Conservation (phyloP, 2,888 invertebrate species). For the Mayetiola destructor region DNA sequence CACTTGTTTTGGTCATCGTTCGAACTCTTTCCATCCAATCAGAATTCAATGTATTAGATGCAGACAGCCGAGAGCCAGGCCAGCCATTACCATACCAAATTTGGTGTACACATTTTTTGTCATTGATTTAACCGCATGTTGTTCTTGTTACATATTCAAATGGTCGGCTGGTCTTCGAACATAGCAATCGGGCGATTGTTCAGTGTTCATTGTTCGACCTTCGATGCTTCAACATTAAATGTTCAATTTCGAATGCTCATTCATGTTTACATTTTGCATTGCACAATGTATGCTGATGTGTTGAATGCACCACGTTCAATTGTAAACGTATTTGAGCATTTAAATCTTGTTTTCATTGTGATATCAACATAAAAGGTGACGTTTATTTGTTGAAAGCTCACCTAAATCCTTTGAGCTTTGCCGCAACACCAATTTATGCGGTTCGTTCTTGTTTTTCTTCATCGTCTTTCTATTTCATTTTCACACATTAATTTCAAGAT, state of each 20-base stretch:
- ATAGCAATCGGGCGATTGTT: background rate
- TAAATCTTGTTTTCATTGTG: background rate
- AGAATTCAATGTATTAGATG: background rate
- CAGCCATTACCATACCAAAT: too few species aligned
- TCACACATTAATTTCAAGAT: too few species aligned
- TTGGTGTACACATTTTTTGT: too few species aligned
- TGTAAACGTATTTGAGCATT: background rate
- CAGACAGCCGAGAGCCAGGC: background rate
- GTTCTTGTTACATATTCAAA: constrained; percentile 6
- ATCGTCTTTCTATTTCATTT: too few species aligned
- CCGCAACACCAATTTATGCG: constrained; percentile 18
- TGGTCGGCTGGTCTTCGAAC: background rate
- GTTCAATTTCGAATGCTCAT: too few species aligned
- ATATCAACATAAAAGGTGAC: constrained; percentile 14
- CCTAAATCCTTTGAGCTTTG: constrained; percentile 18
- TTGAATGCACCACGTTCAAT: background rate
- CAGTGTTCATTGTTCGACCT: background rate
- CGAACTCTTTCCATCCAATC: background rate
- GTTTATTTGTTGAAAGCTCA: constrained; percentile 18
- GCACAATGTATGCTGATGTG: background rate
- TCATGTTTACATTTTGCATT: constrained; percentile 10
- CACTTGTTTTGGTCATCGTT: background rate
- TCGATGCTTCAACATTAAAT: too few species aligned
- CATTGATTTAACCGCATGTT: background rate
- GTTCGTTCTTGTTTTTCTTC: too few species aligned